These are phyloP conservation scores for Dendrolimus pini DNA, from an alignment of 2,888 invertebrate species.

Conservation along the genomic window DNA sequence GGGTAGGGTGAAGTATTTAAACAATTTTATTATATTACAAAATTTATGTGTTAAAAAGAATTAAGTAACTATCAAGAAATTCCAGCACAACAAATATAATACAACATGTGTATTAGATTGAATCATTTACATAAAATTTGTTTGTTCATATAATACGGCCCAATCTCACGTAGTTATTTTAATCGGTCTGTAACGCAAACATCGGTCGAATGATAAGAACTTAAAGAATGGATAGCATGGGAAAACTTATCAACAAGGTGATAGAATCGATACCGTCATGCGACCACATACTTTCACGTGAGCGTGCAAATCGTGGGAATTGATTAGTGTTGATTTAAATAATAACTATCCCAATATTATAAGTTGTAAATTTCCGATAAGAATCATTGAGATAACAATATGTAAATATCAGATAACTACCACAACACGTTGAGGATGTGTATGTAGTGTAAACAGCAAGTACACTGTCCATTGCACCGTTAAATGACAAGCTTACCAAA, in stretches of 20 bases:
- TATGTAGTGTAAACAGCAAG: background rate
- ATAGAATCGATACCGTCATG: slow-evolving; percentile 39
- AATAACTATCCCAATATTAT: slow-evolving; percentile 15
- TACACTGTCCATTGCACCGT: background rate
- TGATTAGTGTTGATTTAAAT: slow-evolving; percentile 38
- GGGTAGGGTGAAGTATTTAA: too few species aligned
- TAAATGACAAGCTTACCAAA: too few species aligned
- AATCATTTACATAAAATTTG: background rate
- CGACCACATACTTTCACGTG: slow-evolving; percentile 52
- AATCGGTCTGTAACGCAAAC: background rate
- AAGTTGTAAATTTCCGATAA: slow-evolving; percentile 10
- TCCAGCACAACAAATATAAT: too few species aligned
- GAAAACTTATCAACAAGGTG: slow-evolving; percentile 53
- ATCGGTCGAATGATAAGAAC: slow-evolving; percentile 22
- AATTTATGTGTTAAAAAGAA: too few species aligned
- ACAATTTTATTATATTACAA: too few species aligned
- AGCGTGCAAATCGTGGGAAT: slow-evolving; percentile 54
- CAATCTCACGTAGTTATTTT: background rate
- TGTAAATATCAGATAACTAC: background rate
- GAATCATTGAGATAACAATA: slow-evolving; percentile 7
- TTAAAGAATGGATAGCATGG: slow-evolving; percentile 42
- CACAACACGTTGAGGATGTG: background rate
- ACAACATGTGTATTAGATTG: too few species aligned
- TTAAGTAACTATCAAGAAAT: too few species aligned
- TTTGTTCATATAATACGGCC: background rate